phyloP scores from a whole-genome alignment of 2,888 invertebrate genomes.

The Liodrosophila aerea region DNA sequence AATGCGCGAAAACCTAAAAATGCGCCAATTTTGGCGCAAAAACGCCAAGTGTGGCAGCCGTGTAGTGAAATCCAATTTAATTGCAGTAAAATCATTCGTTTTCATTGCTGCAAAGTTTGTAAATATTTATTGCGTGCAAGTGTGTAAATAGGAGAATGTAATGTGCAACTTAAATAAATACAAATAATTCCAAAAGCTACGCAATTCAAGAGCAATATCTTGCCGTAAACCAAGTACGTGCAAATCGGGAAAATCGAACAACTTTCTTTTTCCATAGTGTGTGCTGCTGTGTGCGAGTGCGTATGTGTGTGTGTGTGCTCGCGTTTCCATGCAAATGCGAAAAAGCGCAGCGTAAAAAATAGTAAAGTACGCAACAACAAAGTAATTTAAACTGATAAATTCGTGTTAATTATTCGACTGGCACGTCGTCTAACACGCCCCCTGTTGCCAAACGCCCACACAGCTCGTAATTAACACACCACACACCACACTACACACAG shows the following conservation, averaged over 20 bases:
- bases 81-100: slow-evolving; percentile 44
- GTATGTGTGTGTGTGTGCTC: slow-evolving; percentile 33
- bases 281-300: slow-evolving; percentile 19
- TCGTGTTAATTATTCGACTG: slow-evolving; percentile 35
- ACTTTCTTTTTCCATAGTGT: slow-evolving; percentile 71
- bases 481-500: slow-evolving; percentile 6
- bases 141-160: slow-evolving; percentile 28
- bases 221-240: slow-evolving; percentile 41
- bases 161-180: slow-evolving; percentile 38
- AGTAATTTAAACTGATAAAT: slow-evolving; percentile 43
- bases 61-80: slow-evolving; percentile 56
- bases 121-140: slow-evolving; percentile 41
- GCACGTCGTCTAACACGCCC: slow-evolving; percentile 24
- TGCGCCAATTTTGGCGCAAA: no score
- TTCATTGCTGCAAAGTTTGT: slow-evolving; percentile 44
- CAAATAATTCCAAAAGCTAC: slow-evolving; percentile 31
- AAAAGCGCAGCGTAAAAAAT: slow-evolving; percentile 60
- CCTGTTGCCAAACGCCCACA: slow-evolving; percentile 50
- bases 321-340: slow-evolving; percentile 53
- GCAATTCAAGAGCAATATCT: slow-evolving; percentile 32
- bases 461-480: slow-evolving; percentile 31
- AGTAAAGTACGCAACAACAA: slow-evolving; percentile 60
- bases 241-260: slow-evolving; percentile 70
- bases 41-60: slow-evolving; percentile 47
- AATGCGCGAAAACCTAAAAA: no score